phyloP scores from a whole-genome alignment of 1,140 invertebrate genomes.

The Armadillidium nasatum region DNA sequence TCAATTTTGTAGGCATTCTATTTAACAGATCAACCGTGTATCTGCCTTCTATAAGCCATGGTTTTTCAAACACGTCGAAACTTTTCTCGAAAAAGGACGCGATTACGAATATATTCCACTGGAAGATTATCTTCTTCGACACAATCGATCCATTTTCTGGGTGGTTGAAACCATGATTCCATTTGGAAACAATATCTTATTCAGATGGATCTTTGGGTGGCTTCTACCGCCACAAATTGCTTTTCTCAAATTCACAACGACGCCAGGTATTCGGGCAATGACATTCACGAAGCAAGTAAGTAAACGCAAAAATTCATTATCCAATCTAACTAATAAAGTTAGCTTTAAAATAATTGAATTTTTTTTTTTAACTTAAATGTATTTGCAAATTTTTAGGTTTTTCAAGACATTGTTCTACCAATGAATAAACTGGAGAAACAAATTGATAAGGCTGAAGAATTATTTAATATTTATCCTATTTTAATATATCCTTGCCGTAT shows the following conservation, averaged over 20 bases:
- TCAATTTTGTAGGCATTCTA: no score
- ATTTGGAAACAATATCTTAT: constrained; percentile 53
- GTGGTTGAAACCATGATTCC: constrained; percentile 56
- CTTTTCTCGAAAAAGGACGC: constrained; percentile 51
- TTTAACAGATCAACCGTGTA: constrained; percentile 52
- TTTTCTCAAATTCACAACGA: constrained; percentile 56
- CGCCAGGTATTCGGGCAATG: constrained; percentile 55
- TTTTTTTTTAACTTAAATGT: background rate
- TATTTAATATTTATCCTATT: constrained; percentile 56
- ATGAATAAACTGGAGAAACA: constrained; percentile 55
- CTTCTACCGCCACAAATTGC: constrained; percentile 54
- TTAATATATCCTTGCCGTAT: constrained; percentile 57
- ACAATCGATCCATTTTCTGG: constrained; percentile 58
- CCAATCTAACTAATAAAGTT: no score
- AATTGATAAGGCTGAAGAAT: constrained; percentile 52
- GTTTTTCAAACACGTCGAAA: constrained; percentile 63
- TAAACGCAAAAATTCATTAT: no score
- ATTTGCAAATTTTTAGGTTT: constrained; percentile 50
- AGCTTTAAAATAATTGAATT: constrained; percentile 18
- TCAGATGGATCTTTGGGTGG: constrained; percentile 50
- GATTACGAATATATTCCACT: constrained; percentile 56
- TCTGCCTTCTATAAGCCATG: constrained; percentile 58
- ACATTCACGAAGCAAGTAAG: constrained; percentile 55
- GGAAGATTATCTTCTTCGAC: constrained; percentile 55
- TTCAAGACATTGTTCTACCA: constrained; percentile 58